Evolutionary conservation across 1,140 invertebrate genomes (phyloP).

Genomic region (Babylonia areolata): DNA sequence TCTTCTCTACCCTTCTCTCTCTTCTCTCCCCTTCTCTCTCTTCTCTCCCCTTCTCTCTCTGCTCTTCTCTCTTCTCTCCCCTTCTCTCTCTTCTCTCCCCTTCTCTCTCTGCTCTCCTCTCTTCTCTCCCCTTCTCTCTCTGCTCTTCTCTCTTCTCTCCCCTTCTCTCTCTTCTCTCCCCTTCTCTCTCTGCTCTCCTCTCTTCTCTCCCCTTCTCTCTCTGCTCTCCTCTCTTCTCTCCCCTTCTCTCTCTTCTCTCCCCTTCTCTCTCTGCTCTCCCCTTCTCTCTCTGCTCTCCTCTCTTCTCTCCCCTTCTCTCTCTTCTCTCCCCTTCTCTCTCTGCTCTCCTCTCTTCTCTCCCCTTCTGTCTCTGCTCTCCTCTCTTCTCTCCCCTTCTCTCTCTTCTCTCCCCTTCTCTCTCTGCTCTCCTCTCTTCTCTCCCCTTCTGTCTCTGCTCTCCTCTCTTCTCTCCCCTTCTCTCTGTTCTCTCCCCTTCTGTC

Average conservation of each 20-base stretch:
- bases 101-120: too few relatives aligned
- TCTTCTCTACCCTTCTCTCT: too few relatives aligned
- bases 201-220: neutral
- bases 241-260: neutral
- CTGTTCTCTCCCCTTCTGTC: too few relatives aligned
- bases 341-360: neutral
- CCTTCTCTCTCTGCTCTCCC: neutral
- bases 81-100: neutral
- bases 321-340: constrained; percentile 21
- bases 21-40: too few relatives aligned
- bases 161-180: neutral
- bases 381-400: neutral
- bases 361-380: neutral
- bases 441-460: neutral
- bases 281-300: too few relatives aligned
- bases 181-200: neutral
- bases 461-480: neutral
- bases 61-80: too few relatives aligned
- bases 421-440: neutral
- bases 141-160: neutral
- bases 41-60: too few relatives aligned
- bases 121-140: too few relatives aligned
- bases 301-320: constrained; percentile 35
- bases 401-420: neutral
- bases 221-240: neutral